Percentiles rank a stretch among this genome's conserved stretches.
Evolutionary conservation across 2,797 vertebrate genomes (phyloP).

Genomic region (Hirundo rustica): DNA sequence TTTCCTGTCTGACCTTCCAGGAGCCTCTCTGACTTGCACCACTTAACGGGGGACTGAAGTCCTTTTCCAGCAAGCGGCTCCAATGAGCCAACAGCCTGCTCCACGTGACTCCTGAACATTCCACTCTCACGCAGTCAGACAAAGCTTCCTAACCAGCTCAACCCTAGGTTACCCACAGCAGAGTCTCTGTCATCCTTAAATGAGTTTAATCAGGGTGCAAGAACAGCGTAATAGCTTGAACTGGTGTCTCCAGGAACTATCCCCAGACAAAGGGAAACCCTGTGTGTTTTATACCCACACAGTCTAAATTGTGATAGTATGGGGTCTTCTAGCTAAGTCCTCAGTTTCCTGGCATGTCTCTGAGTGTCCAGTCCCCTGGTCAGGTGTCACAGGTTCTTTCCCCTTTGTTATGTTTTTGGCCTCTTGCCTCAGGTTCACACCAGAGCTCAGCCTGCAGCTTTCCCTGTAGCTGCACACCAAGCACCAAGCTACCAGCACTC

Average conservation of each 20-base stretch:
- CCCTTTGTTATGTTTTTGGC: accelerated
- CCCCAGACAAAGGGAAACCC: background rate
- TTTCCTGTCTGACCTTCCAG: background rate
- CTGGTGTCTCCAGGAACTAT: background rate
- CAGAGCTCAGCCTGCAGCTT: background rate
- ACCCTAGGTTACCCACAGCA: background rate
- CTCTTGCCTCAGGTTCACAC: background rate
- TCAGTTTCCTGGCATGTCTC: background rate
- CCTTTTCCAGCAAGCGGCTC: background rate
- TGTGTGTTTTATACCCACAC: background rate
- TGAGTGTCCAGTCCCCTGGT: background rate
- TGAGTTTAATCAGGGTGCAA: background rate
- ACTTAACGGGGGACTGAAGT: background rate
- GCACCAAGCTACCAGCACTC: background rate
- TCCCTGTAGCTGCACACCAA: background rate
- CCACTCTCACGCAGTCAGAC: background rate
- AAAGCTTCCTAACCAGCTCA: background rate
- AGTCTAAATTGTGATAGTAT: background rate
- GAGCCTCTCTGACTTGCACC: background rate
- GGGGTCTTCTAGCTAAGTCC: background rate
- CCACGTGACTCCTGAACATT: too few species aligned
- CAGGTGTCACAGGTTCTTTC: background rate
- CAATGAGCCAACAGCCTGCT: background rate
- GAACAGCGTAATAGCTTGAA: background rate
- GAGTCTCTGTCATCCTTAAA: background rate